Percentiles rank a stretch among this genome's conserved stretches.
Conservation (phyloP, 2,888 invertebrate species). For the Tinea trinotella region DNA sequence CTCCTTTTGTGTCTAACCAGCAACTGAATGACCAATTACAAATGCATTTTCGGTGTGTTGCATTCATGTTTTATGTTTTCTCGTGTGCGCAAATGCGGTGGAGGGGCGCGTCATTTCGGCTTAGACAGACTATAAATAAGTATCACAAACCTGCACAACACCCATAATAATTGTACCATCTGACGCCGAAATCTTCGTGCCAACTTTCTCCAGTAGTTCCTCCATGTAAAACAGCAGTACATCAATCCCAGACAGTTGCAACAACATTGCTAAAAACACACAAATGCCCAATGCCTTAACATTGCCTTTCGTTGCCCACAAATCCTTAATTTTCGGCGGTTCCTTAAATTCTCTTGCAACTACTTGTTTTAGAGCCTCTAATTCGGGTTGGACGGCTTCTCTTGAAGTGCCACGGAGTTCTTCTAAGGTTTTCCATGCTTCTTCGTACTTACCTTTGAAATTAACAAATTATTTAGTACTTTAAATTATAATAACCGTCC, state of each 20-base stretch:
- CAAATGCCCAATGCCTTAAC: conserved; percentile 82
- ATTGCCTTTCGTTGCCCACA: conserved; percentile 77
- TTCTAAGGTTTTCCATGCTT: conserved; percentile 77
- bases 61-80: too few relatives aligned
- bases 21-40: too few relatives aligned
- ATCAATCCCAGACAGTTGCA: conserved; percentile 88
- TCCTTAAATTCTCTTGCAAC: conserved; percentile 52
- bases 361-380: conserved; percentile 54
- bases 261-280: conserved; percentile 81
- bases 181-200: conserved; percentile 74
- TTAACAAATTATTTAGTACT: background rate
- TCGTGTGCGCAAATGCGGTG: too few relatives aligned
- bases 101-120: too few relatives aligned
- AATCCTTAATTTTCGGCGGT: conserved; percentile 63
- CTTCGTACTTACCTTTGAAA: conserved; percentile 52
- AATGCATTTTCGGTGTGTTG: too few relatives aligned
- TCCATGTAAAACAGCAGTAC: conserved; percentile 85
- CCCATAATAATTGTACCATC: conserved; percentile 81
- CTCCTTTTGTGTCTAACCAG: too few relatives aligned
- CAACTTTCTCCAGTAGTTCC: conserved; percentile 77
- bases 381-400: conserved; percentile 74
- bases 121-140: too few relatives aligned
- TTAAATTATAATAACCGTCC: too few relatives aligned
- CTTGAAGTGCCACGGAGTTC: conserved; percentile 75
- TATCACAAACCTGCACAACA: conserved; percentile 54